Base-by-base conservation (phyloP, 1,140 invertebrate genomes). In the Laupala kohalensis region DNA sequence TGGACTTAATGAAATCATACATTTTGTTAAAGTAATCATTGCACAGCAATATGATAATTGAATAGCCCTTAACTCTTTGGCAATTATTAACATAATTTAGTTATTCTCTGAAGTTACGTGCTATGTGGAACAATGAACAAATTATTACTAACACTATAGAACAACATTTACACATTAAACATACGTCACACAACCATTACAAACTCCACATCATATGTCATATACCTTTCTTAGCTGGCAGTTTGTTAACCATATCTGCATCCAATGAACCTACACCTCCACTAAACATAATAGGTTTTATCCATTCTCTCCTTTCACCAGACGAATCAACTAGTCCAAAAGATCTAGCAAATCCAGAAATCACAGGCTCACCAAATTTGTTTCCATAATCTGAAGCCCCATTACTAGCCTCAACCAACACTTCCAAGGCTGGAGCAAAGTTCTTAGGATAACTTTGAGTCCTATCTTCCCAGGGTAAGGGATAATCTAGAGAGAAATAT, bases 221-320 rank as follows among this genome's bases (percentile, higher is more conserved):
- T n/a, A n/a, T 78, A 86, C 91, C 92, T 83, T 86, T 85, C 77
- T 87, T 79, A 6, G 93, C 87, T 67, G 81, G 77, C 15, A 87
- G 78, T 83, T 97, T 97, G 24, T 87, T 81, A 13, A 90, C 86
- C 87, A 93, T 89, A 67, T 81, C 79, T n/a, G 86, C 87, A 76
- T 95, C 90, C 83, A 99, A 90, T 13, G 89, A 90, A 6, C 97
- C 96, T 73, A 99, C 87, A 62, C 97, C 97, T 71, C 93, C 96
- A 78, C 93, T 97, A 76, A 99, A 99, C 96, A 99, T 98, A 71
- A 99, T 98, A 0, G 97, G 96, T 78, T 99, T 99, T 0, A 99
- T 90, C 84, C 92, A 99, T 81, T 99, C 97, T 72, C 93, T 85
- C 69, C 96, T 82, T 74, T 90, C 86, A 30, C 86, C 86, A 53